A percentile compares a stretch with the other conserved stretches of the same genome.
Conservation (phyloP, 2,797 vertebrate species). For the Pipistrellus nathusii region DNA sequence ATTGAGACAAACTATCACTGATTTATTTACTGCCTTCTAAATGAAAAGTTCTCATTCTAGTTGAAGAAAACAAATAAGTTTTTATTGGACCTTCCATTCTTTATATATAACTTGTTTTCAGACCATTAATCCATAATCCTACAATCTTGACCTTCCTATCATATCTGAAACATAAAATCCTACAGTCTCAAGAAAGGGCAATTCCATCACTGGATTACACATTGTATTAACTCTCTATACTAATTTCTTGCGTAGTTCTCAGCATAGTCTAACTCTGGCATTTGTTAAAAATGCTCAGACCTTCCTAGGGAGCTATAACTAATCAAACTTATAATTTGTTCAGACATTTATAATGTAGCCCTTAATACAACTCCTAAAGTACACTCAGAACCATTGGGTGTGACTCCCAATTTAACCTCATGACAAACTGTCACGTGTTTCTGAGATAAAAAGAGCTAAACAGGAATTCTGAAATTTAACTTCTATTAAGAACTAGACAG, state of each 20-base stretch:
- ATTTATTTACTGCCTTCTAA: background rate
- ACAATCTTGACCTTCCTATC: background rate
- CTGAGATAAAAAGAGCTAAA: slow-evolving; percentile 73
- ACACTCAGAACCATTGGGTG: slow-evolving; percentile 52
- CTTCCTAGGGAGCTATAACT: background rate
- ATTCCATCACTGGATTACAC: background rate
- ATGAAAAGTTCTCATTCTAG: background rate
- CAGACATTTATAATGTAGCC: slow-evolving; percentile 30
- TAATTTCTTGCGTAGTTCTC: background rate
- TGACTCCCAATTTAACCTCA: slow-evolving; percentile 70
- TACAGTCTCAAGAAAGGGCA: background rate
- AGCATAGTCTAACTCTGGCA: background rate
- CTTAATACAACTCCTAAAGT: slow-evolving; percentile 69
- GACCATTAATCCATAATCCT: background rate
- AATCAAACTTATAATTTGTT: slow-evolving; percentile 13
- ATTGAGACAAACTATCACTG: background rate
- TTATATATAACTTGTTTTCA: slow-evolving; percentile 15
- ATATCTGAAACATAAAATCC: background rate
- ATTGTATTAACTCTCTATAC: background rate
- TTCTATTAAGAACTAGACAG: slow-evolving; percentile 47
- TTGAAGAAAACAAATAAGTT: background rate
- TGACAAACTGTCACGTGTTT: slow-evolving; percentile 57
- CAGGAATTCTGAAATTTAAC: slow-evolving; percentile 71
- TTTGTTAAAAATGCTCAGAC: background rate
- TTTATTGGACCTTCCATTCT: background rate